These are phyloP conservation scores for Isotomurus palustris DNA, from an alignment of 2,888 invertebrate genomes.

Conservation along the genomic window DNA sequence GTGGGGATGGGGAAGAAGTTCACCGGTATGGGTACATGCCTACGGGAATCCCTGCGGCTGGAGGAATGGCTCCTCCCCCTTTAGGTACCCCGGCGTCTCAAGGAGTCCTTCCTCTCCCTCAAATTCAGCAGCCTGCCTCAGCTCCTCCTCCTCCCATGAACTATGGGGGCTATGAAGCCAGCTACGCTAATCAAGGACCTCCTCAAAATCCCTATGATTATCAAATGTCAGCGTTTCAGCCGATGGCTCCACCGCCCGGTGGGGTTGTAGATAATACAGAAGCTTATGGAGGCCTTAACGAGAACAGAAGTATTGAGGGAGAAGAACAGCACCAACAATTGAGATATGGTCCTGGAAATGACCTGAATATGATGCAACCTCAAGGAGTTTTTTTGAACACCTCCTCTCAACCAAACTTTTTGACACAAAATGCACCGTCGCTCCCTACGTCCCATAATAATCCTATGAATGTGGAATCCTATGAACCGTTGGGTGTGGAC, in stretches of 20 bases:
- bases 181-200: background rate
- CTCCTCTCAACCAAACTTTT: background rate
- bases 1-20: constrained; percentile 35
- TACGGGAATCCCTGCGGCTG: constrained; percentile 12
- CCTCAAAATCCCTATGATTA: background rate
- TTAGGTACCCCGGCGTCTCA: constrained; percentile 8
- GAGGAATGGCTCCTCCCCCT: constrained; percentile 17
- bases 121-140: constrained; percentile 4
- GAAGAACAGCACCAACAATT: background rate
- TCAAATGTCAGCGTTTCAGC: background rate
- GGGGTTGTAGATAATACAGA: background rate
- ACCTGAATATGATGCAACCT: background rate
- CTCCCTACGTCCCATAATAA: background rate
- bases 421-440: background rate
- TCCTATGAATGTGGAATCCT: background rate
- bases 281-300: background rate
- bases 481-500: background rate
- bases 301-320: constrained; percentile 8
- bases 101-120: background rate
- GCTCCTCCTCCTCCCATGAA: background rate
- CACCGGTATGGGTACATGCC: constrained; percentile 23
- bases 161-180: background rate
- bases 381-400: background rate
- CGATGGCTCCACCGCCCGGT: background rate
- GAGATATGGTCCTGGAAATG: constrained; percentile 2